A percentile compares a stretch with the other conserved stretches of the same genome.
These are phyloP conservation scores for Excalfactoria chinensis DNA, from an alignment of 2,113 vertebrate species.

Conservation along the genomic window DNA sequence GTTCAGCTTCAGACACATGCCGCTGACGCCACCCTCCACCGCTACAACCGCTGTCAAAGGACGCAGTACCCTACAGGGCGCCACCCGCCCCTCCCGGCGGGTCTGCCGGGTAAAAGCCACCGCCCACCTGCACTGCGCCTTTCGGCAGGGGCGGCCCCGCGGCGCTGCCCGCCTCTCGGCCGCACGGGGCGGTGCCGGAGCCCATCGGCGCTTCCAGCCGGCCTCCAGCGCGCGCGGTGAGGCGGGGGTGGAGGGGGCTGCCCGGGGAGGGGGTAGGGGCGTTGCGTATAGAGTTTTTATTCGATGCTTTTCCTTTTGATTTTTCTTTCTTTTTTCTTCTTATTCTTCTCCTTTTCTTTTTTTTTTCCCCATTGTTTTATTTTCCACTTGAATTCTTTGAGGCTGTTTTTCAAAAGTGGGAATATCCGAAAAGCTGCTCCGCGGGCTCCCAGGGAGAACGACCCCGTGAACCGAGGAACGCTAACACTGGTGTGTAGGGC, in stretches of 20 bases:
- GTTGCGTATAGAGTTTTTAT: neutral
- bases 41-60: neutral
- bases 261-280: no score
- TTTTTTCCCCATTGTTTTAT: fast-evolving
- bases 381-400: neutral
- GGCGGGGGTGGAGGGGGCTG: no score
- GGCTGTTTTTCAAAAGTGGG: neutral
- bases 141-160: no score
- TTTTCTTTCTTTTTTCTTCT: no score
- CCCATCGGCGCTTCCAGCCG: no score
- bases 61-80: no score
- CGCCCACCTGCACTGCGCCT: no score
- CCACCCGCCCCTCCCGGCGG: neutral
- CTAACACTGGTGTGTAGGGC: neutral
- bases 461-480: neutral
- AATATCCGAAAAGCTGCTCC: neutral
- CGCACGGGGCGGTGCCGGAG: no score
- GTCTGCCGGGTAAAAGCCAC: no score
- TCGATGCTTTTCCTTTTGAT: neutral
- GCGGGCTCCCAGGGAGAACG: neutral
- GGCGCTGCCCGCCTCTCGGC: no score
- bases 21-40: fast-evolving
- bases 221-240: no score
- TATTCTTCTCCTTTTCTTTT: no score
- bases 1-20: neutral